These are phyloP conservation scores for Pygoscelis adeliae DNA, from an alignment of 2,113 vertebrate species.

Conservation along the genomic window DNA sequence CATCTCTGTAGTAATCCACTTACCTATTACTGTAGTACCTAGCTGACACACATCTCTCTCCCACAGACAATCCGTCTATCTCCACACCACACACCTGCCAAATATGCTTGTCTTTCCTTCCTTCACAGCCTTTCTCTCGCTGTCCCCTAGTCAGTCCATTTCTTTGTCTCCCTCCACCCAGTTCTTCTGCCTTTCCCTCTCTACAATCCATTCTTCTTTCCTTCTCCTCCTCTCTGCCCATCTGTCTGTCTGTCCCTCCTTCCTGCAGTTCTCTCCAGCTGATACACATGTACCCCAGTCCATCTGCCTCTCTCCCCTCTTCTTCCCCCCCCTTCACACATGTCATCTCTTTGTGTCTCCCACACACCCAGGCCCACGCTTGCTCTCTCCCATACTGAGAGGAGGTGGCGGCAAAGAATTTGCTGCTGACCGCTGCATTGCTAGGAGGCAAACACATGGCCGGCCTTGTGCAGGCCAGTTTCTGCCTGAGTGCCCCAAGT, in stretches of 20 bases:
- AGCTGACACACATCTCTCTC: background rate
- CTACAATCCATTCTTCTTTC: background rate
- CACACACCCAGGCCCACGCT: conserved; percentile 50
- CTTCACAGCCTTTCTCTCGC: background rate
- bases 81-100: background rate
- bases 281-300: background rate
- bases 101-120: background rate
- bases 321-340: background rate
- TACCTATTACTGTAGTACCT: background rate
- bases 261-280: background rate
- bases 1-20: background rate
- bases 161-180: background rate
- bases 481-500: conserved; percentile 72
- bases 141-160: background rate
- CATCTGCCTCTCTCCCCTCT: background rate
- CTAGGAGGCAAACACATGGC: conserved; percentile 73
- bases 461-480: conserved; percentile 67
- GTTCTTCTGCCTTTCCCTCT: background rate
- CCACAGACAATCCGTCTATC: background rate
- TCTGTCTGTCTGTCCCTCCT: background rate
- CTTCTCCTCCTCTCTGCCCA: background rate
- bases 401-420: conserved; percentile 63
- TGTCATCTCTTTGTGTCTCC: conserved; percentile 46
- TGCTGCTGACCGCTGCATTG: conserved; percentile 73
- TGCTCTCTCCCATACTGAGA: conserved; percentile 54